Evolutionary conservation across 1,140 invertebrate species (phyloP).

Genomic region (Steinernema feltiae): DNA sequence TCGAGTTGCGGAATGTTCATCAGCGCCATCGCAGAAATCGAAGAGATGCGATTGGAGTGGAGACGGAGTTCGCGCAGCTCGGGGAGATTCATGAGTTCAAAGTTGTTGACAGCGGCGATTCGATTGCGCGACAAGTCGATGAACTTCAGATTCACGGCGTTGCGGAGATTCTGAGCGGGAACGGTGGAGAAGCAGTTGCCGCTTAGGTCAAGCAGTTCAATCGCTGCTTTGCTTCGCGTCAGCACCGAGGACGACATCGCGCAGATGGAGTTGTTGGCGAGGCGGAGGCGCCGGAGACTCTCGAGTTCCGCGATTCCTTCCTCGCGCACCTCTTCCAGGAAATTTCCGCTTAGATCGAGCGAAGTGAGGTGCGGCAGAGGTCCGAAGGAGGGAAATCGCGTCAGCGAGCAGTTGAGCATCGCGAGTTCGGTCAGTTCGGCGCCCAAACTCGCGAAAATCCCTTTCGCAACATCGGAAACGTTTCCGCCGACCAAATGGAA

Average conservation of each 20-base stretch:
- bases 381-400: constrained; percentile 23
- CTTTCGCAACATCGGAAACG: background rate
- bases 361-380: constrained; percentile 14
- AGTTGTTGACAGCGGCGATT: constrained; percentile 45
- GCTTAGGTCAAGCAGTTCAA: constrained; percentile 50
- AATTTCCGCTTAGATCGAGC: constrained; percentile 32
- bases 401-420: constrained; percentile 14
- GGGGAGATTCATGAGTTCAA: constrained; percentile 57
- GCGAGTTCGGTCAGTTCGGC: background rate
- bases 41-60: constrained; percentile 39
- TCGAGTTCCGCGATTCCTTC: constrained; percentile 38
- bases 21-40: constrained; percentile 50
- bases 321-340: constrained; percentile 41
- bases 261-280: constrained; percentile 49
- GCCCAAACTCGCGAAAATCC: background rate
- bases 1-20: constrained; percentile 53
- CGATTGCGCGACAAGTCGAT: constrained; percentile 46
- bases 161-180: constrained; percentile 48
- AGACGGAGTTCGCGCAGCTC: constrained; percentile 47
- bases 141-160: constrained; percentile 37
- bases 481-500: background rate
- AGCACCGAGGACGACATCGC: constrained; percentile 22
- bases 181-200: constrained; percentile 43
- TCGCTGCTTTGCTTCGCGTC: constrained; percentile 36
- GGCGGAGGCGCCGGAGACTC: constrained; percentile 40